Evolutionary conservation across 2,797 vertebrate species (phyloP).

Genomic region (Sphaeramia orbicularis): DNA sequence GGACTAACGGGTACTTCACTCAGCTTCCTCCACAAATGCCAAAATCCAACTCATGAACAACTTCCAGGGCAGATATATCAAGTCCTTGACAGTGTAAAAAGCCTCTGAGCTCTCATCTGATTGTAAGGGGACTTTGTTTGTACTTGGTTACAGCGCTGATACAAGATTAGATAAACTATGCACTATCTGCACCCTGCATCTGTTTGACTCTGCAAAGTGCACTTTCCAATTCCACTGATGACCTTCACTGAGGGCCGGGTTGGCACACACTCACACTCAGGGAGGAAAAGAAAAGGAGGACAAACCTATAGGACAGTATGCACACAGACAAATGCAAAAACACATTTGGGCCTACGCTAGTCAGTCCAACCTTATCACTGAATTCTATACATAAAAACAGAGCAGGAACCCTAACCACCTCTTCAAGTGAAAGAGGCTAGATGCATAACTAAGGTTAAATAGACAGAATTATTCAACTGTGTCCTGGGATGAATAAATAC

Average conservation of each 20-base stretch:
- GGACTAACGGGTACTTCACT: conserved; percentile 6
- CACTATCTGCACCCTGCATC: conserved; percentile 82
- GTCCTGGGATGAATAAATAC: conserved; percentile 4
- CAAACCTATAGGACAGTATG: conserved; percentile 29
- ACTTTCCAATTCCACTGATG: conserved; percentile 85
- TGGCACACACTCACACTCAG: conserved; percentile 55
- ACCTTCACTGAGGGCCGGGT: conserved; percentile 78
- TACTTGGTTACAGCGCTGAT: conserved; percentile 83
- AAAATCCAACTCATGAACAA: conserved; percentile 53
- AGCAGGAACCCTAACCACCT: conserved; percentile 10
- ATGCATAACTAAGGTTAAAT: conserved; percentile 49
- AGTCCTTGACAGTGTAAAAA: conserved; percentile 82
- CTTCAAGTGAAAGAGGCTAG: conserved; percentile 14
- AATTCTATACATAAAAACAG: conserved; percentile 23
- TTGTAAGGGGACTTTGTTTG: conserved; percentile 83
- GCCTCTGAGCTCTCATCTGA: conserved; percentile 77
- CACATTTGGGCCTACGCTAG: conserved; percentile 28
- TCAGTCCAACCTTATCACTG: conserved; percentile 41
- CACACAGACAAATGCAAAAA: conserved; percentile 13
- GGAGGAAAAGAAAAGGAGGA: conserved; percentile 59
- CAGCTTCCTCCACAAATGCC: conserved; percentile 19
- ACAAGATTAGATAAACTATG: conserved; percentile 87
- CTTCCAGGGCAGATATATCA: conserved; percentile 73
- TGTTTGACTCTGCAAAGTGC: conserved; percentile 80
- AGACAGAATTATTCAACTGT: conserved; percentile 48